Base-by-base conservation (phyloP, 2,888 invertebrate genomes). In the Epinotia ramella region DNA sequence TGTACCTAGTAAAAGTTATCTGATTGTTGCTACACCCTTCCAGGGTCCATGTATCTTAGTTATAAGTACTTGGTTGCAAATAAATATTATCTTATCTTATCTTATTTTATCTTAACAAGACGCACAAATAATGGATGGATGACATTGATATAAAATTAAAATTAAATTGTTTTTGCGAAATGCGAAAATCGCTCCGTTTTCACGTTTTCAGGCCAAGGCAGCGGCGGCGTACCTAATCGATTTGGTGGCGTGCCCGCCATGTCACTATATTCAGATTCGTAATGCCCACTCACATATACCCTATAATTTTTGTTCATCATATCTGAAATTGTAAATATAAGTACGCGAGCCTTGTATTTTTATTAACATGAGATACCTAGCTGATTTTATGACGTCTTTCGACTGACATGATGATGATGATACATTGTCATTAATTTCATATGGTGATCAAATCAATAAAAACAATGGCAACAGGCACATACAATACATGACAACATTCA, bases 201-300 rank as follows among this genome's bases (percentile, higher is more conserved):
- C 44, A 73, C 24, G 13, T 63, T 66, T 73, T 16, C 44, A 73
- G 69, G 69, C 69, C 69, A 69, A 69, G 69, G 69, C 69, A 44
- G n/a, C 46, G 56, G 69, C 69, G 57, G n/a, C 60, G 33, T n/a
- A 64, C 46, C 4, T 28, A 49, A 69, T 60, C 59, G 69, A 69
- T 69, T 60, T 7, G 20, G 20, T 44, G 16, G 46, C 24, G 11
- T n/a, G 40, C 69, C 60, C 69, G 69, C 69, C n/a, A 69, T 69
- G 59, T 60, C 24, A 69, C 68, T 69, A 69, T 59, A 59, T 69
- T 69, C 46, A 69, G 60, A 57, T 60, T 28, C 53, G 56, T 67
- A 46, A 33, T 56, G 33, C 66, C 12, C 5, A 62, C 62, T n/a
- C 62, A 33, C 33, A 33, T 62, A n/a, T 28, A 16, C 62, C 7